Evolutionary conservation across 92 coral and sea anemone genomes (phyloP).

Genomic region (Zoanthus gigantus): DNA sequence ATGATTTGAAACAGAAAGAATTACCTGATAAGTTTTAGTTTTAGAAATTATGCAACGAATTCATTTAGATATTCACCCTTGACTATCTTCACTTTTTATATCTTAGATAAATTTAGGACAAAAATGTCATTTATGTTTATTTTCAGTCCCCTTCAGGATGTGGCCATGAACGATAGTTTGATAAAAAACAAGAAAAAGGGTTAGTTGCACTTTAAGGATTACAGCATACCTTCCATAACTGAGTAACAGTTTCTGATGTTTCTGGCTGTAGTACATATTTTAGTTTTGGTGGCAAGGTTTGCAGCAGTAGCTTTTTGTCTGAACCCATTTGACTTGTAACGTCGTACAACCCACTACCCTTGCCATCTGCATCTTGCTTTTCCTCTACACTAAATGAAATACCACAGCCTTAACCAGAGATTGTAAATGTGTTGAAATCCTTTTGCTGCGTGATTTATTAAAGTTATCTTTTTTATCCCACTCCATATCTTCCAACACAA

Average conservation of each 20-base stretch:
- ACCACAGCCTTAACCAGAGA: constrained; percentile 54
- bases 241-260: constrained; percentile 47
- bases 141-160: too few relatives aligned
- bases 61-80: too few relatives aligned
- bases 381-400: constrained; percentile 62
- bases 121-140: too few relatives aligned
- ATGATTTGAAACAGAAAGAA: too few relatives aligned
- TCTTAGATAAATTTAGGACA: too few relatives aligned
- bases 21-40: too few relatives aligned
- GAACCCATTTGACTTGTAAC: constrained; percentile 78
- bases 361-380: constrained; percentile 67
- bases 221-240: constrained; percentile 64
- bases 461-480: constrained; percentile 56
- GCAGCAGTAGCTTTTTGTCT: constrained; percentile 66
- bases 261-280: constrained; percentile 21
- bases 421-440: constrained; percentile 40
- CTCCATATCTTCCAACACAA: constrained; percentile 49
- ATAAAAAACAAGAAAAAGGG: too few relatives aligned
- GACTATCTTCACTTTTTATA: too few relatives aligned
- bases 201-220: background rate
- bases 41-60: too few relatives aligned
- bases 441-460: constrained; percentile 58
- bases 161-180: too few relatives aligned
- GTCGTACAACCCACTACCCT: constrained; percentile 68
- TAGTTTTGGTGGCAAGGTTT: constrained; percentile 56